phyloP scores from a whole-genome alignment of 1,140 invertebrate genomes.

The Gonatopus flavifemur region DNA sequence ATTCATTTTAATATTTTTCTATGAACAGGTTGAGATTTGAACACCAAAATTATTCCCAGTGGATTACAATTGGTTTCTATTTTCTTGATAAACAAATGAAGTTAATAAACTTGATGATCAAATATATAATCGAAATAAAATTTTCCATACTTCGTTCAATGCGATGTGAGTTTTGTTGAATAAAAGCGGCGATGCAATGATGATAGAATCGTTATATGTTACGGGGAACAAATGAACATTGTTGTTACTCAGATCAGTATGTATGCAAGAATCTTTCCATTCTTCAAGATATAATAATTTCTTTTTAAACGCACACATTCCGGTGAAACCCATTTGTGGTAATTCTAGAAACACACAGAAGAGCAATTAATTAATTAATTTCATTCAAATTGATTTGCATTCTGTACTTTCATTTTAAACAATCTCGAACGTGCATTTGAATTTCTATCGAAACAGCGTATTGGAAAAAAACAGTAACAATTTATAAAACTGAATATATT shows the following conservation, averaged over 20 bases:
- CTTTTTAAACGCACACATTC: constrained; percentile 48
- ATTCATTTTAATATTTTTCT: too few relatives aligned
- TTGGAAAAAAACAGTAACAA: background rate
- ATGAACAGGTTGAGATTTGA: too few relatives aligned
- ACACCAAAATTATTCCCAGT: constrained; percentile 1
- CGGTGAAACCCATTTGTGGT: constrained; percentile 49
- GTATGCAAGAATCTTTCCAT: constrained; percentile 51
- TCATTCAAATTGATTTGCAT: too few relatives aligned
- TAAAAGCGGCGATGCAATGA: constrained; percentile 44
- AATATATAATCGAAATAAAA: background rate
- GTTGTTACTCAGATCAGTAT: constrained; percentile 41
- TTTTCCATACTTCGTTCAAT: too few relatives aligned
- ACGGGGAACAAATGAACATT: constrained; percentile 45
- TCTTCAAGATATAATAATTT: constrained; percentile 52
- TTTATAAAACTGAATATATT: background rate
- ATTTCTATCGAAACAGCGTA: constrained; percentile 17
- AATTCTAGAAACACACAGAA: too few relatives aligned
- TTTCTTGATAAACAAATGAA: background rate
- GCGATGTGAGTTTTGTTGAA: constrained; percentile 34
- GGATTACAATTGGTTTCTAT: constrained; percentile 1
- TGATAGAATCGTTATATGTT: constrained; percentile 46
- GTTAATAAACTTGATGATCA: background rate
- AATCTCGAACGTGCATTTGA: too few relatives aligned
- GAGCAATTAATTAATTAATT: constrained; percentile 32
- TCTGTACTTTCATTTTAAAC: too few relatives aligned